Evolutionary conservation across 1,140 invertebrate genomes (phyloP).

Genomic region (Drosophila ficusphila): DNA sequence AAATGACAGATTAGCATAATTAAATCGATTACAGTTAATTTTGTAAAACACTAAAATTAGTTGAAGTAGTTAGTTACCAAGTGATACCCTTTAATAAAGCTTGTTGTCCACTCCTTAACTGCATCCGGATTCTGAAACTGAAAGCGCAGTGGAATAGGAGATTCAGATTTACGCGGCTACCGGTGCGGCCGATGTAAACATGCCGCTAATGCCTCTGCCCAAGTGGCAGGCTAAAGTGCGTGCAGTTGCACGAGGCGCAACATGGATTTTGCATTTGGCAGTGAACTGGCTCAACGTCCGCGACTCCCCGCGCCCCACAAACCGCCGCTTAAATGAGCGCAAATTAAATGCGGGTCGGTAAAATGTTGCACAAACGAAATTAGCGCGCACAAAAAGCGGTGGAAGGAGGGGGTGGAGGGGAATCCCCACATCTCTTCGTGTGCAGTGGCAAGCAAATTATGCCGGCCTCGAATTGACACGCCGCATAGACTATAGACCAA

Average conservation of each 20-base stretch:
- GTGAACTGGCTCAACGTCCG: neutral
- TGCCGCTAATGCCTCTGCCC: conserved; percentile 45
- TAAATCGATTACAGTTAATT: no score
- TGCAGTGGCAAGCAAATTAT: conserved; percentile 77
- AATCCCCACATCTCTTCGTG: conserved; percentile 45
- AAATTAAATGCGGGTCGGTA: conserved; percentile 76
- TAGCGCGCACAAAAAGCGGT: conserved; percentile 42
- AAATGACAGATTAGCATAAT: no score
- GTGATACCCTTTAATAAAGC: neutral
- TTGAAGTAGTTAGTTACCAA: no score
- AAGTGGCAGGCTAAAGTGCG: conserved; percentile 59
- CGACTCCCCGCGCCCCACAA: neutral
- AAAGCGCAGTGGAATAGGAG: neutral
- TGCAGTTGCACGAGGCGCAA: conserved; percentile 63
- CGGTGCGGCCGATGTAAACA: conserved; percentile 49
- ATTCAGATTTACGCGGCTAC: conserved; percentile 12
- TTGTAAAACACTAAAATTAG: no score
- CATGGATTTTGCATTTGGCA: conserved; percentile 74
- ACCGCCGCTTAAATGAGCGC: conserved; percentile 71
- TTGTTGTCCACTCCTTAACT: neutral
- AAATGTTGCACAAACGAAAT: conserved; percentile 67
- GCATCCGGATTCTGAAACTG: neutral
- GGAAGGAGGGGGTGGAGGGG: neutral
- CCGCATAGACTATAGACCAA: conserved; percentile 18
- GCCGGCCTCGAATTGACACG: conserved; percentile 68